A percentile compares a stretch with the other conserved stretches of the same genome.
Evolutionary conservation across 1,140 invertebrate species (phyloP).

Genomic region (Aphaenogaster rudis): DNA sequence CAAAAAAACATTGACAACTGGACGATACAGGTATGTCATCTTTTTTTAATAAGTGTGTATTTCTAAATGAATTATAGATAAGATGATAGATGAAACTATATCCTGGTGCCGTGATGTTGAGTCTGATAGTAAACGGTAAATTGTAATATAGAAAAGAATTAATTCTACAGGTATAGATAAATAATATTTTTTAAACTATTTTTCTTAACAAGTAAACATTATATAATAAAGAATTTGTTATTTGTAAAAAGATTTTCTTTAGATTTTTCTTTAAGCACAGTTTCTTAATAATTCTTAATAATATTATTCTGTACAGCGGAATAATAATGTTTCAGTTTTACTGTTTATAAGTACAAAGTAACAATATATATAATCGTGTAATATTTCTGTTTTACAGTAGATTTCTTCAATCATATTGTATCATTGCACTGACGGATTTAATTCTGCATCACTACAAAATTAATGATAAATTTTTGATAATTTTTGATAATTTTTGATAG

Average conservation of each 20-base stretch:
- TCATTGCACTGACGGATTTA: background rate
- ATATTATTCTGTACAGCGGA: no score
- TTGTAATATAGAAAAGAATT: background rate
- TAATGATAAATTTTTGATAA: background rate
- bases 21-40: conserved; percentile 91
- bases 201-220: background rate
- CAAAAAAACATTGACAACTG: conserved; percentile 95
- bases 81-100: no score
- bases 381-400: no score
- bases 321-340: background rate
- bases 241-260: background rate
- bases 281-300: background rate
- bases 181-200: background rate
- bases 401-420: background rate
- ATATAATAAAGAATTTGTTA: background rate
- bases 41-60: background rate
- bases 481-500: background rate
- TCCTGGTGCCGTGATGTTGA: background rate
- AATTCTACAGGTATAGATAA: background rate
- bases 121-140: background rate
- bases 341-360: background rate
- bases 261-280: background rate
- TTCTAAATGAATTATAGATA: conserved; percentile 9
- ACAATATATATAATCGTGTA: background rate
- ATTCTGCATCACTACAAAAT: background rate